Evolutionary conservation across 2,113 vertebrate species (phyloP).

Genomic region (Nannobrachium achirus): DNA sequence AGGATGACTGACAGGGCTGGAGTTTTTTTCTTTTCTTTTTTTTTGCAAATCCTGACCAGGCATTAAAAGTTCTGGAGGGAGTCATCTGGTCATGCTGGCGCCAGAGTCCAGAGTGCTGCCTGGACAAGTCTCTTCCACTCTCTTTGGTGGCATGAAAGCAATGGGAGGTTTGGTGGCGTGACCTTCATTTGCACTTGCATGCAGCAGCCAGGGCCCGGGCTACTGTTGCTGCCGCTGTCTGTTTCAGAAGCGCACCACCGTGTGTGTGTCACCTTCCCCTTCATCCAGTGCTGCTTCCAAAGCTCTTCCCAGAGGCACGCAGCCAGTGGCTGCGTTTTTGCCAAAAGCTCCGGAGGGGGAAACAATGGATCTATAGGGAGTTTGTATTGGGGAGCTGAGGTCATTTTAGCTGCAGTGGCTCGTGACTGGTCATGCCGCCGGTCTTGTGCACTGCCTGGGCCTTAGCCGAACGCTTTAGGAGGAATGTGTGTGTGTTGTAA

Average conservation of each 20-base stretch:
- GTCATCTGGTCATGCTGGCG: conserved; percentile 72
- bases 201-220: conserved; percentile 65
- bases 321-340: conserved; percentile 67
- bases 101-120: conserved; percentile 75
- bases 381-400: conserved; percentile 65
- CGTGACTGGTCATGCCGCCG: conserved; percentile 79
- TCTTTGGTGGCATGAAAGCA: conserved; percentile 78
- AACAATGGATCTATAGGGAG: conserved; percentile 59
- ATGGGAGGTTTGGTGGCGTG: conserved; percentile 78
- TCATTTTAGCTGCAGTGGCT: conserved; percentile 63
- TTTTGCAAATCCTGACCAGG: conserved; percentile 66
- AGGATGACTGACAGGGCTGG: conserved; percentile 70
- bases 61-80: conserved; percentile 75
- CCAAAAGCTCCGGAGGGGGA: conserved; percentile 54
- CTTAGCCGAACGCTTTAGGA: conserved; percentile 58
- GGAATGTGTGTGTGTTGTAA: conserved; percentile 60
- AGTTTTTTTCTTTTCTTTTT: conserved; percentile 50
- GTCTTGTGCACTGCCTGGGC: conserved; percentile 56
- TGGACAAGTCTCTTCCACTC: conserved; percentile 77
- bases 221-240: conserved; percentile 79
- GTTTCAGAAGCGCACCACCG: conserved; percentile 63
- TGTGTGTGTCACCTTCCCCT: conserved; percentile 66
- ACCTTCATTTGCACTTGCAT: conserved; percentile 84
- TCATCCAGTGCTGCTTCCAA: conserved; percentile 69
- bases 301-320: conserved; percentile 68